phyloP scores from a whole-genome alignment of 2,888 invertebrate genomes.

The Argyresthia albistria region DNA sequence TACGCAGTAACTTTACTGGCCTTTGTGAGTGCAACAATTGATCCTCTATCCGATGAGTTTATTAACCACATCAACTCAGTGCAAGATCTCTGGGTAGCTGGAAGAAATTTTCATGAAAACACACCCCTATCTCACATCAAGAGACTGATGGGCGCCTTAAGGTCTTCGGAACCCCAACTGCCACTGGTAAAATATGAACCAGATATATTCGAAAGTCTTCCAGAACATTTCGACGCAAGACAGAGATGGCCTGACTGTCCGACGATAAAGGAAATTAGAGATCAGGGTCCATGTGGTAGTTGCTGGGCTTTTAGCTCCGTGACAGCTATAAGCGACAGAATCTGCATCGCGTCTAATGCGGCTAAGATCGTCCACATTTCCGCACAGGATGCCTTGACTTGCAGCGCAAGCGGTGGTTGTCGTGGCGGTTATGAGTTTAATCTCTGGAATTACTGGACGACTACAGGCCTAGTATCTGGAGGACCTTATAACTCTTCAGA shows the following conservation, averaged over 20 bases:
- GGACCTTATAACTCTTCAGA: slow-evolving; percentile 82
- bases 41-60: slow-evolving; percentile 80
- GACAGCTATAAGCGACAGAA: slow-evolving; percentile 91
- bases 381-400: slow-evolving; percentile 87
- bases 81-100: slow-evolving; percentile 83
- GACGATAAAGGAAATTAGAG: too few species aligned
- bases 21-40: too few species aligned
- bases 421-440: slow-evolving; percentile 81
- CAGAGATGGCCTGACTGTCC: slow-evolving; percentile 89
- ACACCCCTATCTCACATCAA: slow-evolving; percentile 74
- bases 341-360: slow-evolving; percentile 86
- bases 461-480: slow-evolving; percentile 89
- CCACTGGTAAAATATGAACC: too few species aligned
- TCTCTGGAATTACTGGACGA: slow-evolving; percentile 93
- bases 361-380: slow-evolving; percentile 82
- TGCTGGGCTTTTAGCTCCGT: too few species aligned
- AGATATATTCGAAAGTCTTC: slow-evolving; percentile 66
- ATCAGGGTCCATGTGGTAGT: too few species aligned
- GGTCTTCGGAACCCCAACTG: too few species aligned
- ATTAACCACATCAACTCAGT: slow-evolving; percentile 78
- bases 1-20: too few species aligned
- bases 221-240: slow-evolving; percentile 86
- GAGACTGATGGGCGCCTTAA: slow-evolving; percentile 77
- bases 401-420: slow-evolving; percentile 83
- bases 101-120: slow-evolving; percentile 78